Base-by-base conservation (phyloP, 2,797 vertebrate genomes). In the Nothura maculosa region DNA sequence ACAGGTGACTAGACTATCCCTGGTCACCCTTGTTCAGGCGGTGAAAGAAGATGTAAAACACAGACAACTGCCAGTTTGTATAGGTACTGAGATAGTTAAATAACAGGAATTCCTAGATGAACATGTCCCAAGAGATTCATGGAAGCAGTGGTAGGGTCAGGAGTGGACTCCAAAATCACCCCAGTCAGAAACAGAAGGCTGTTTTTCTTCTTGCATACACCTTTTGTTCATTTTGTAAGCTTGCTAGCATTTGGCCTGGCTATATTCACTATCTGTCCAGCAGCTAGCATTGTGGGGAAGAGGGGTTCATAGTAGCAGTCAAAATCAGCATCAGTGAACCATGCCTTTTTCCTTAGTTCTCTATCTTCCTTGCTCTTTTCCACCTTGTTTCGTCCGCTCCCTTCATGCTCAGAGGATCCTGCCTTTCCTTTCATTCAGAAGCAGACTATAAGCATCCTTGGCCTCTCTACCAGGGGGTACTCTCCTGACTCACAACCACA, bases 401-500 rank as follows among this genome's bases (percentile, higher is more conserved):
- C 0, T 76, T 61, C 60, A 8, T 24, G 10, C 70, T 87, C 50
- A 57, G 68, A 14, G 64, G 75, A 72, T 78, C 66, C 80, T 85
- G 68, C 74, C 68, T 73, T 78, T 10, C 63, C 47, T 60, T 73
- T 12, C 7, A 0, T 6, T 36, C 55, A n/a, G 48, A 54, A 62
- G 66, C 74, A 87, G 64, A 50, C 79, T 38, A 54, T 58, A 3
- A 68, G 69, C 79, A 69, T 19, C 77, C 67, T 8, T 0, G 8
- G 79, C 81, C 57, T 10, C 63, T 63, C 30, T 12, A 54, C 55
- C 83, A 18, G 28, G 79, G 74, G 74, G 1, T 77, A 64, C 75
- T 42, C 43, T 32, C 22, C 40, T 92, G 92, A 92, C 60, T 92
- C 94, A 76, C 2, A 17, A 70, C 47, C 91, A 54, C 84, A 62